Conservation (phyloP, 2,797 vertebrate genomes). For the Natrix natrix region DNA sequence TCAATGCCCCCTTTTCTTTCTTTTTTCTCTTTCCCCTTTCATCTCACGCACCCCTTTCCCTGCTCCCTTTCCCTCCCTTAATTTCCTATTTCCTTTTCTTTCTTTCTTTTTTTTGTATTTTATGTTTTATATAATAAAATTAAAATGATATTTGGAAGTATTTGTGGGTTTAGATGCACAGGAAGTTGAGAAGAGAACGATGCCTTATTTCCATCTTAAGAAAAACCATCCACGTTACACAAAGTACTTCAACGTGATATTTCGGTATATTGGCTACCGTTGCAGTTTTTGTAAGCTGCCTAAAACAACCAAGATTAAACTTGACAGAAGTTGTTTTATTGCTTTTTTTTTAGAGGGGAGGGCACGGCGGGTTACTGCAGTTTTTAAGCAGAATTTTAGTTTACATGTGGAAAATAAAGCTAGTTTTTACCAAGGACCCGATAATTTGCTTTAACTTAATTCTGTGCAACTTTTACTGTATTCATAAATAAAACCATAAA, state of each 20-base stretch:
- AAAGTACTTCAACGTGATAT: background rate
- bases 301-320: background rate
- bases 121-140: too few species aligned
- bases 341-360: background rate
- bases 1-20: too few species aligned
- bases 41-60: too few species aligned
- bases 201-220: background rate
- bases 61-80: too few species aligned
- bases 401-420: background rate
- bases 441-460: background rate
- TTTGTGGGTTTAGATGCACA: background rate
- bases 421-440: background rate
- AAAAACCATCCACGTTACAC: background rate
- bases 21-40: too few species aligned
- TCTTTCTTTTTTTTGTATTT: too few species aligned
- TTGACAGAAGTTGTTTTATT: background rate
- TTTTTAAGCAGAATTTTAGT: background rate
- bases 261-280: background rate
- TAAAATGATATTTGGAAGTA: too few species aligned
- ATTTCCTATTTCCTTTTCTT: too few species aligned
- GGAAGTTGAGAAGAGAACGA: background rate
- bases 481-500: background rate
- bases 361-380: background rate
- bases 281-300: background rate
- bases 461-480: background rate